Conservation (phyloP, 1,140 invertebrate genomes). For the Aleiodes sp. region DNA sequence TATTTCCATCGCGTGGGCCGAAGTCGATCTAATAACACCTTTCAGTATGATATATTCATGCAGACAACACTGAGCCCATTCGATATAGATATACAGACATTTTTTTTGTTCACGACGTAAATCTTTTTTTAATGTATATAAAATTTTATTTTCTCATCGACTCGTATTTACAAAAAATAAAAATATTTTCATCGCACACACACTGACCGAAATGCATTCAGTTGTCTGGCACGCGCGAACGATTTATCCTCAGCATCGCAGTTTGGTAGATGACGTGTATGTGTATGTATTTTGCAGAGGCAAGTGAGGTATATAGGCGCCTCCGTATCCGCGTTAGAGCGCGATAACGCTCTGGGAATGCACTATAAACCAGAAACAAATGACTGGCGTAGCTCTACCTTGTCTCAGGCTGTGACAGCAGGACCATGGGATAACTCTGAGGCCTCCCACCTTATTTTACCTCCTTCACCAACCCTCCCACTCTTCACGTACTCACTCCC, state of each 20-base stretch:
- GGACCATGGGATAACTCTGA: slow-evolving; percentile 25
- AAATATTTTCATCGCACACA: background rate
- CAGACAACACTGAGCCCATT: slow-evolving; percentile 10
- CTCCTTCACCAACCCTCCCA: background rate
- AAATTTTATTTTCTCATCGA: background rate
- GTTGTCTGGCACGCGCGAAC: slow-evolving; percentile 25
- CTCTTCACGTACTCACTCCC: background rate
- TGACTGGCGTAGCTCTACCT: slow-evolving; percentile 38
- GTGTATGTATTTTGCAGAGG: background rate
- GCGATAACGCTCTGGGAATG: slow-evolving; percentile 37
- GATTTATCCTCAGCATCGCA: slow-evolving; percentile 27
- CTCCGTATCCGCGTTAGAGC: slow-evolving; percentile 21
- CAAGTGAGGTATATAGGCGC: slow-evolving; percentile 7
- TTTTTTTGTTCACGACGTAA: background rate
- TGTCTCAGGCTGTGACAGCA: slow-evolving; percentile 36
- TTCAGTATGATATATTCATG: slow-evolving; percentile 41
- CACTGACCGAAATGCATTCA: background rate
- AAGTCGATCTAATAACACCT: slow-evolving; percentile 57
- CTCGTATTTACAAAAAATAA: background rate
- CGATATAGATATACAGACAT: background rate
- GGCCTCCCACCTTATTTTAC: background rate
- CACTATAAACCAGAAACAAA: slow-evolving; percentile 40
- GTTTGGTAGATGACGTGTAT: background rate
- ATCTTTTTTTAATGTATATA: too few species aligned
- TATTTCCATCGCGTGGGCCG: slow-evolving; percentile 47